Base-by-base conservation (phyloP, 23 tunicate species). In the Corella eumyota region DNA sequence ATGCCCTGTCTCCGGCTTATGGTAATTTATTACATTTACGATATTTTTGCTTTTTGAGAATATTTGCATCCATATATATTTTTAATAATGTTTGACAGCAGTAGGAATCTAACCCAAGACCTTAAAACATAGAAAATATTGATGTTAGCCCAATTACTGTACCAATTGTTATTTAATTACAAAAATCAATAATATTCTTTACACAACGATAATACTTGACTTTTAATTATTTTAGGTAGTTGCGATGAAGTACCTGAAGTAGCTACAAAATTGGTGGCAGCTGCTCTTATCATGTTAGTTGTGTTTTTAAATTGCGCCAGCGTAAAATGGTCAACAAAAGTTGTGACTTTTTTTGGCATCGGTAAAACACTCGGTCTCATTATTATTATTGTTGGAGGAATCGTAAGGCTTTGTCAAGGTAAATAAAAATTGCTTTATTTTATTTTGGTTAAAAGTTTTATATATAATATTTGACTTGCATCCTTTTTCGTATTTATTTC, bases 341-440 rank as follows among this genome's bases (percentile, higher is more conserved):
- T 85, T 29, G 55, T 93, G 6, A 82, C 77, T 1, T 38, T 93
- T 21, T 85, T 93, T 54, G 73, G 88, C 19, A 47, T 77, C 45
- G 99, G 99, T 26, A 93, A 93, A 57, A 64, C 85, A 30, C 48
- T 93, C 50, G 72, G 95, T 40, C 66, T 93, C 32, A 33, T 62
- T 21, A 68, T 93, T 2, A 85, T 93, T 1, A 78, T 85, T 35
- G 33, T 72, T 23, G 95, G 77, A 9, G 99, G 95, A 13, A 63
- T 85, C 17, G 90, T 73, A 1, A 60, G 86, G 75, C 63, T 88
- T 33, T 47, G 56, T 23, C 58, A 72, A 57, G 90, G 90, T 80
- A 47, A 58, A 3, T 2, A 2, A 3, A 3, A 25, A 22, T 2
- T 25, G 2, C 17, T 56, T 56, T 4, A 3, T 3, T 22, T 31